These are phyloP conservation scores for Troides oblongomaculatus DNA, from an alignment of 2,888 invertebrate species.

Conservation along the genomic window DNA sequence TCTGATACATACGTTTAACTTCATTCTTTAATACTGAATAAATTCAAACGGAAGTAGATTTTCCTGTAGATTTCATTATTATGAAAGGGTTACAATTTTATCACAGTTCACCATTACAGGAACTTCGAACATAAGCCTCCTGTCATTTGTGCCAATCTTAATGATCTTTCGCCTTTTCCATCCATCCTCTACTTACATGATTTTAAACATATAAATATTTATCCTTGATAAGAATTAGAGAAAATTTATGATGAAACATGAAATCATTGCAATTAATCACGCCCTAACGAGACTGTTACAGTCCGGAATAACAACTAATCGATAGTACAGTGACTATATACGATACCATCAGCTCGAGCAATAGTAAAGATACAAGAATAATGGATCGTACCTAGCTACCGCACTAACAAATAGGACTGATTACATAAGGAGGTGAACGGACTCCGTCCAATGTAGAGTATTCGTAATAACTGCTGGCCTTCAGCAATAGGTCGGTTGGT, in stretches of 20 bases:
- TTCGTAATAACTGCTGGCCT: slow-evolving; percentile 30
- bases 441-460: slow-evolving; percentile 24
- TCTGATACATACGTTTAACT: neutral
- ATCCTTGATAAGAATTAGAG: too few relatives aligned
- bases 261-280: neutral
- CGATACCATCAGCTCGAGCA: slow-evolving; percentile 13
- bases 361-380: slow-evolving; percentile 13
- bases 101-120: too few relatives aligned
- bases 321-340: slow-evolving; percentile 8
- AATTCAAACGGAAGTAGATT: too few relatives aligned
- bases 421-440: slow-evolving; percentile 30
- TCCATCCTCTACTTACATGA: too few relatives aligned
- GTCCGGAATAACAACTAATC: slow-evolving; percentile 1
- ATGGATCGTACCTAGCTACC: slow-evolving; percentile 23
- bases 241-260: too few relatives aligned
- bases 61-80: too few relatives aligned
- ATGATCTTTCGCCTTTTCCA: too few relatives aligned
- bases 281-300: slow-evolving; percentile 1
- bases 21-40: too few relatives aligned
- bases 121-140: too few relatives aligned
- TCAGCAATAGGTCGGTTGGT: slow-evolving; percentile 24
- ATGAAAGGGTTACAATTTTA: too few relatives aligned
- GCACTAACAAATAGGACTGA: slow-evolving; percentile 27
- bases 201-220: too few relatives aligned
- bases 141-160: too few relatives aligned